A percentile compares a stretch with the other conserved stretches of the same genome.
phyloP scores from a whole-genome alignment of 2,888 invertebrate species.

The Lomographa bimaculata region DNA sequence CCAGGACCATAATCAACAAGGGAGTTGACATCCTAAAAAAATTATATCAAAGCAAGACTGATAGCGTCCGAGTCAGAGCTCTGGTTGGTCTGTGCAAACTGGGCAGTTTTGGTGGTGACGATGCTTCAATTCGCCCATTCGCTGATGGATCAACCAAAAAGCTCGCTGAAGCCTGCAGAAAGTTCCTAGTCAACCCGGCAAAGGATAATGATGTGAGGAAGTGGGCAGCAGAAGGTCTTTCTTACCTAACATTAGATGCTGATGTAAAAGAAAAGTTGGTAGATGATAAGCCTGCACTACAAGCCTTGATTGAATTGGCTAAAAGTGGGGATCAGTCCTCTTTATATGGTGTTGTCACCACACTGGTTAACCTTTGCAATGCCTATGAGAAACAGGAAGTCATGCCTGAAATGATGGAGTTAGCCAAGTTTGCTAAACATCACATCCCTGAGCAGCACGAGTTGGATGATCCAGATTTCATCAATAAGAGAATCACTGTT shows the following conservation, averaged over 20 bases:
- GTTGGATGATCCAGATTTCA: conserved; percentile 93
- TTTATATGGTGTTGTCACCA: conserved; percentile 95
- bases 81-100: conserved; percentile 97
- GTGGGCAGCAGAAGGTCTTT: conserved; percentile 98
- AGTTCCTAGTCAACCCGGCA: conserved; percentile 93
- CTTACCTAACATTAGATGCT: conserved; percentile 98
- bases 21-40: conserved; percentile 97
- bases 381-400: conserved; percentile 99
- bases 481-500: conserved; percentile 88
- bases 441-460: conserved; percentile 99
- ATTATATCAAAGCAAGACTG: conserved; percentile 94
- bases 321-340: conserved; percentile 94
- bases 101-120: conserved; percentile 97
- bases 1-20: conserved; percentile 92
- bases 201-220: conserved; percentile 95
- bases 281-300: conserved; percentile 92
- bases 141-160: conserved; percentile 97
- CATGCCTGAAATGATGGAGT: conserved; percentile 97
- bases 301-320: conserved; percentile 94
- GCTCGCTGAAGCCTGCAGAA: conserved; percentile 96
- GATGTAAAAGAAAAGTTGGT: conserved; percentile 99
- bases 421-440: conserved; percentile 99
- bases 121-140: conserved; percentile 97
- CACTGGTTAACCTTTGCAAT: conserved; percentile 98
- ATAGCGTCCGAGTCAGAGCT: conserved; percentile 94